Conservation (phyloP, 2,888 invertebrate species). For the Leptothorax acervorum region DNA sequence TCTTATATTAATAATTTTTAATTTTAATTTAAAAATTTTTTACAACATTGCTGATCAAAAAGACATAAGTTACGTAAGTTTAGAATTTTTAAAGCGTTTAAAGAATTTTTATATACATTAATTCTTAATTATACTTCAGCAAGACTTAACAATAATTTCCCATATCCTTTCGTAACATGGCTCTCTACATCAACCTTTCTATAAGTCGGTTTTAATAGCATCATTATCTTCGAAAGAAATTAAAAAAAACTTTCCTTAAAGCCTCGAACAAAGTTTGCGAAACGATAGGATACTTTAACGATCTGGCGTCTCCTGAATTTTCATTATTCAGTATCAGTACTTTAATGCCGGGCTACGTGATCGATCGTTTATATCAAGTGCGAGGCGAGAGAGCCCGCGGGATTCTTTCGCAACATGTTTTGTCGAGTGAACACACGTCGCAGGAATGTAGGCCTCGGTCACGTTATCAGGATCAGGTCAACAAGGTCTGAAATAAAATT, state of each 20-base stretch:
- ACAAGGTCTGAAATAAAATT: constrained; percentile 44
- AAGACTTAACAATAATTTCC: not conserved
- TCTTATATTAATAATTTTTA: not conserved
- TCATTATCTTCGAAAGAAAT: constrained; percentile 37
- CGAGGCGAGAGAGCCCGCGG: constrained; percentile 49
- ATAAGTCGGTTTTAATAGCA: not conserved
- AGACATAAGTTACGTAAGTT: not conserved
- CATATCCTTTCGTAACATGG: not conserved
- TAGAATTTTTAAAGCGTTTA: not conserved
- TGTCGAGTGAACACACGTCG: constrained; percentile 68
- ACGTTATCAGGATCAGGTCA: constrained; percentile 68
- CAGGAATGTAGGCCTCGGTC: constrained; percentile 78
- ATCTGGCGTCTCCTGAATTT: constrained; percentile 11
- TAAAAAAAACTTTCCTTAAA: not conserved
- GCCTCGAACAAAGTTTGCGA: constrained; percentile 39
- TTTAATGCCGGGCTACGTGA: constrained; percentile 24
- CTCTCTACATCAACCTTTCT: constrained; percentile 7
- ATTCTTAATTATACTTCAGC: not conserved
- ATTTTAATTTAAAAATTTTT: not conserved
- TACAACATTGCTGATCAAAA: not conserved
- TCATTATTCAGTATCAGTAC: constrained; percentile 13
- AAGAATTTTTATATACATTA: not conserved
- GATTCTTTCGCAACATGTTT: constrained; percentile 73
- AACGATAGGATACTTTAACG: constrained; percentile 34
- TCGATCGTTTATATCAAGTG: constrained; percentile 40